A percentile compares a stretch with the other conserved stretches of the same genome.
Evolutionary conservation across 2,113 vertebrate species (phyloP).

Genomic region (Phodopus roborovskii): DNA sequence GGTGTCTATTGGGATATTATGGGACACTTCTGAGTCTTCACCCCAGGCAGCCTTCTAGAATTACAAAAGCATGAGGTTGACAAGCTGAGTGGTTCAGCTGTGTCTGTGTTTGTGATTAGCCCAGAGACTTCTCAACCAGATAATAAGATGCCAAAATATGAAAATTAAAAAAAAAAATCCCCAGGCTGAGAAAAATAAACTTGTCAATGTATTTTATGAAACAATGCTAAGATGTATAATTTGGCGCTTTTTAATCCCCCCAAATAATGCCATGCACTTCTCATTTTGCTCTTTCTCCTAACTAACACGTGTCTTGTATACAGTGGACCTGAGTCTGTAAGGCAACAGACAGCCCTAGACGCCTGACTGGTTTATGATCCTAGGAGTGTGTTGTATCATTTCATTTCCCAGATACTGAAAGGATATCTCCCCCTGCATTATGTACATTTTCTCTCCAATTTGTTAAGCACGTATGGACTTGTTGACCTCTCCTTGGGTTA

Average conservation of each 20-base stretch:
- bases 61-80: constrained; percentile 29
- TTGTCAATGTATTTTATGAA: constrained; percentile 50
- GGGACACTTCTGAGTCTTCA: constrained; percentile 23
- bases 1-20: constrained; percentile 14
- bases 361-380: not conserved
- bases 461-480: not conserved
- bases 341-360: not conserved
- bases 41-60: not conserved
- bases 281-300: not conserved
- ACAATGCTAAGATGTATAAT: not conserved
- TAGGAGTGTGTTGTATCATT: not conserved
- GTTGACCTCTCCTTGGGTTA: not conserved
- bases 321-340: not conserved
- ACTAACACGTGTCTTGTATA: constrained; percentile 12
- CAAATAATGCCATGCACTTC: not conserved
- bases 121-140: constrained; percentile 39
- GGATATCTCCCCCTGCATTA: not conserved
- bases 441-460: not conserved
- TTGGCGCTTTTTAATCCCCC: not conserved
- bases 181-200: constrained; percentile 54
- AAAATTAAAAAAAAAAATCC: constrained; percentile 62
- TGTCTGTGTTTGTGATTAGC: constrained; percentile 47
- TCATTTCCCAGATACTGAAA: not conserved
- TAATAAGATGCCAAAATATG: constrained; percentile 52
- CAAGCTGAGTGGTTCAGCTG: constrained; percentile 41